Evolutionary conservation across 2,113 vertebrate genomes (phyloP).

Genomic region (Forbesichthys agassizii): DNA sequence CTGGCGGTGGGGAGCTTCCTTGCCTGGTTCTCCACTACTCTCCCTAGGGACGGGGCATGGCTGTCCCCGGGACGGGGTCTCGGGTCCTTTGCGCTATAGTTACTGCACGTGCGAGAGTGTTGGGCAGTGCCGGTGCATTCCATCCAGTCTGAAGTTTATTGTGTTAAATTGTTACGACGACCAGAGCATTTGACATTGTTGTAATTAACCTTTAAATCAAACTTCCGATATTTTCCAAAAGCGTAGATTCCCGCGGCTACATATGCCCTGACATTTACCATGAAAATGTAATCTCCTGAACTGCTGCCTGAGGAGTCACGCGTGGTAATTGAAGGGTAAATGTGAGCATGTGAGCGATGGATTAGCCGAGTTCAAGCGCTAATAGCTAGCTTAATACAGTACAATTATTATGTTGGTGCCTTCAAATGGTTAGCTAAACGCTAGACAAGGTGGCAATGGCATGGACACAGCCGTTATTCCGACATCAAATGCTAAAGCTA

Average conservation of each 20-base stretch:
- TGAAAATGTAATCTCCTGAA: conserved; percentile 77
- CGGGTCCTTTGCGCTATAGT: too few species aligned
- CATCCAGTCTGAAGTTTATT: too few species aligned
- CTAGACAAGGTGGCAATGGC: background rate
- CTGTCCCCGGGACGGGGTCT: too few species aligned
- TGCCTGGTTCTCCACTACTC: too few species aligned
- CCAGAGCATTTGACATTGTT: conserved; percentile 23
- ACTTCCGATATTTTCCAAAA: conserved; percentile 49
- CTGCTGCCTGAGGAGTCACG: conserved; percentile 68
- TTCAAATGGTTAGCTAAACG: conserved; percentile 2
- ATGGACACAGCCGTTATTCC: too few species aligned
- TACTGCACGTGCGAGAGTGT: too few species aligned
- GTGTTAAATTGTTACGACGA: background rate
- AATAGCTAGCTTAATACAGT: conserved; percentile 20
- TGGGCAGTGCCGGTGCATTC: too few species aligned
- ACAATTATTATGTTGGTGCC: conserved; percentile 30
- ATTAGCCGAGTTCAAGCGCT: conserved; percentile 41
- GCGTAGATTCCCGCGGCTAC: conserved; percentile 62
- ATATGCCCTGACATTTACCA: conserved; percentile 78
- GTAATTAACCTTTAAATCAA: conserved; percentile 78
- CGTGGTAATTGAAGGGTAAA: conserved; percentile 67
- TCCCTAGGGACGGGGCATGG: too few species aligned
- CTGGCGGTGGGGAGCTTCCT: too few species aligned
- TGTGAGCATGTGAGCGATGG: conserved; percentile 67
- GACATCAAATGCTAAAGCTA: too few species aligned